Evolutionary conservation across 2,797 vertebrate species (phyloP), one percentile per base, ranked within the genome.

Genomic region (Acropternis orthonyx): DNA sequence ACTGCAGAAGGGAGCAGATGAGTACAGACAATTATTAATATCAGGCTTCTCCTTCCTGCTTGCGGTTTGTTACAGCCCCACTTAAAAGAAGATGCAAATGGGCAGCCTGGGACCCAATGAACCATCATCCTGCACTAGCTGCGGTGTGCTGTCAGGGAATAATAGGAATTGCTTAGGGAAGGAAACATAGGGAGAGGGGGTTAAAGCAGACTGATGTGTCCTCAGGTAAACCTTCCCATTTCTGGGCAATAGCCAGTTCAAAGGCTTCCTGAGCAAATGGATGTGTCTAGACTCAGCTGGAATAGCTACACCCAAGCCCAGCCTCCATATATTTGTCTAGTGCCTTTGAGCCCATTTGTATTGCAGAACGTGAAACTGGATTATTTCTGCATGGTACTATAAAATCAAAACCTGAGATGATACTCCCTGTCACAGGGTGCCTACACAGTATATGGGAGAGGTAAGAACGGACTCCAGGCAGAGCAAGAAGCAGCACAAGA

Each of bases 211-310:
- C 10, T n/a, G 32, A 17, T 41, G 24, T 46, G 30, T 69, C n/a
- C 63, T 48, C 3, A 21, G 54, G 27, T 68, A 66, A 86, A 72
- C 43, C 27, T 54, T 72, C 37, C 5, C 0, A 0, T 37, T 48
- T 66, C 58, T 0, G 0, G 20, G 55, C 34, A 43, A 22, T n/a
- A 58, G 41, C 59, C 39, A 24, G 59, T 56, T 66, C 52, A 74
- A 91, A 89, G 32, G 13, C 44, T 87, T 92, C 62, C 32, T 12
- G 24, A 49, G 52, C 32, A 71, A 59, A 55, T 0, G 16, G 51
- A 52, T 0, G 0, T 65, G 41, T 12, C 41, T 10, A 4, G 28
- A 41, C 20, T 46, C 24, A 76, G 6, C 24, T 85, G 81, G 24
- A 78, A 22, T 2, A 46, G 46, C 55, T 58, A 7, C 21, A 9